These are phyloP conservation scores for Lerema accius DNA, from an alignment of 1,140 invertebrate genomes.

Conservation along the genomic window DNA sequence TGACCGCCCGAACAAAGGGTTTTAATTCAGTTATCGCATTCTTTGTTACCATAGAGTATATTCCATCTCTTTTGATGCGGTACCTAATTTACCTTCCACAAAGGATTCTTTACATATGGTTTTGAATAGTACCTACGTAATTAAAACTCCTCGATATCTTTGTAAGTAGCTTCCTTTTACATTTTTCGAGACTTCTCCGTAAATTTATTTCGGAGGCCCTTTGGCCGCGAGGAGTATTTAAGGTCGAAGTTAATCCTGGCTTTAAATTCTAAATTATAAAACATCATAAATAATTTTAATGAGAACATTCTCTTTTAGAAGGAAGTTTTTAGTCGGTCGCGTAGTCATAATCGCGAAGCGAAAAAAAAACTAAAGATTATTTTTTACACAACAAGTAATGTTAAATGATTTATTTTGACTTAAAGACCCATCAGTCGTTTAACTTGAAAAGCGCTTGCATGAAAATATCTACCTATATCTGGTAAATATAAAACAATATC, in stretches of 20 bases:
- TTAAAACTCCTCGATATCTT: constrained; percentile 32
- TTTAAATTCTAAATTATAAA: constrained; percentile 22
- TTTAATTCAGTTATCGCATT: constrained; percentile 69
- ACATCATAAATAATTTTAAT: constrained; percentile 13
- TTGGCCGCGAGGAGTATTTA: constrained; percentile 18
- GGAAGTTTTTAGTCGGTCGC: constrained; percentile 2
- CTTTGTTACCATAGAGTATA: constrained; percentile 62
- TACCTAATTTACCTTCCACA: constrained; percentile 64
- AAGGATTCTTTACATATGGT: constrained; percentile 54
- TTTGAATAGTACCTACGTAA: constrained; percentile 54
- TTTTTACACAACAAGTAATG: not conserved
- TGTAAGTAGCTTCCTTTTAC: constrained; percentile 7
- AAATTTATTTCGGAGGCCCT: constrained; percentile 20
- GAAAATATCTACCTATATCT: too few relatives aligned
- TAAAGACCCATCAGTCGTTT: too few relatives aligned
- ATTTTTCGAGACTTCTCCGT: constrained; percentile 6
- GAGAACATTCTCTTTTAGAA: constrained; percentile 13
- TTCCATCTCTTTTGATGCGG: constrained; percentile 55
- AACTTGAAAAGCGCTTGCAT: too few relatives aligned
- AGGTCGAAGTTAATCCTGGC: constrained; percentile 20
- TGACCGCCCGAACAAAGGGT: constrained; percentile 62
- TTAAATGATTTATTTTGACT: too few relatives aligned
- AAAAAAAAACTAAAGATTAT: not conserved
- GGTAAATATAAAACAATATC: too few relatives aligned
- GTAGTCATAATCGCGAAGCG: not conserved